These are phyloP conservation scores for Eremobia ochroleuca DNA, from an alignment of 2,888 invertebrate genomes.

Conservation along the genomic window DNA sequence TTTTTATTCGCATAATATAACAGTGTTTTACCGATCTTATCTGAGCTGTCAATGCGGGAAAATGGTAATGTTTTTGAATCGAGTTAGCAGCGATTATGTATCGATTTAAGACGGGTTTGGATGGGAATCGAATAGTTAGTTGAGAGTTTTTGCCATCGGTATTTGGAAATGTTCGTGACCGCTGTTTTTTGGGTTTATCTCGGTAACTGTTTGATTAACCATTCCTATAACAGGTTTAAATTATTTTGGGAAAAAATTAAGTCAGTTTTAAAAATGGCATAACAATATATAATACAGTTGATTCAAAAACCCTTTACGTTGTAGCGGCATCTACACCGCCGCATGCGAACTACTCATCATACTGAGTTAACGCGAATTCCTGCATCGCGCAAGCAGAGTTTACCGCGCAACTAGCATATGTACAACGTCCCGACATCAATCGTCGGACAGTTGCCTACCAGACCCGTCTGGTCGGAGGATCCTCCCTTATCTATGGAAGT, in stretches of 20 bases:
- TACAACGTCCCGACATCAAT: too few species aligned
- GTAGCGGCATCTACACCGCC: too few species aligned
- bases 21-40: slow-evolving; percentile 59
- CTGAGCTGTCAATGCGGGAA: slow-evolving; percentile 42
- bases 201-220: neutral
- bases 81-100: slow-evolving; percentile 31
- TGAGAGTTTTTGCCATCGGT: slow-evolving; percentile 23
- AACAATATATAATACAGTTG: too few species aligned
- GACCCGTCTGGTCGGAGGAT: neutral
- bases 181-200: slow-evolving; percentile 14
- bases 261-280: neutral
- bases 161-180: slow-evolving; percentile 17
- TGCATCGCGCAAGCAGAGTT: neutral
- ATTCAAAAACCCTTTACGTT: neutral
- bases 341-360: too few species aligned
- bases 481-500: neutral
- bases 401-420: neutral
- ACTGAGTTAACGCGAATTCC: too few species aligned
- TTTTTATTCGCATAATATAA: slow-evolving; percentile 63
- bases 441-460: too few species aligned
- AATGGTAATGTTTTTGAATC: slow-evolving; percentile 46
- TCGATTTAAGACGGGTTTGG: slow-evolving; percentile 29
- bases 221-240: neutral
- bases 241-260: neutral
- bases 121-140: slow-evolving; percentile 44